Base-by-base conservation (phyloP, 92 coral and sea anemone species). In the Porites rus region DNA sequence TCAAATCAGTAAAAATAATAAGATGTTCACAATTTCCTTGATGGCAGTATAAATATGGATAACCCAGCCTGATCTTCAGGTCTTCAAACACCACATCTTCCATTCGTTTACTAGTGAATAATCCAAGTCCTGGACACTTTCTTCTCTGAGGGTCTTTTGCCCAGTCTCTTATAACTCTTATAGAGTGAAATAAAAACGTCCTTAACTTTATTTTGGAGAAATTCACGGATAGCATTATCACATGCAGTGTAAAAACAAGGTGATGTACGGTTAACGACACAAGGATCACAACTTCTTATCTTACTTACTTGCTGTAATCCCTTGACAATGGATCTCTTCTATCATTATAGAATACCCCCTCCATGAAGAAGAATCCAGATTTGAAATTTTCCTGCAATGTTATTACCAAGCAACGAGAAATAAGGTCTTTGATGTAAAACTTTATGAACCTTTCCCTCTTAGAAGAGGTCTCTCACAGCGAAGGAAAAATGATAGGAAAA, bases 11-110 rank as follows among this genome's bases (percentile, higher is more conserved):
- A 84, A 97, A 95, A 6, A 97, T 93, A 38, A 97, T 51, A 16
- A 97, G 4, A 82, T 97, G 99, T 78, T 97, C 99, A 75, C 99
- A 97, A 88, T 90, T 91, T 13, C 99, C 99, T 72, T 97, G 99
- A 83, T 97, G 99, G 63, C 94, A 91, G 65, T 95, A 97, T 38
- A 97, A 20, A 70, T 97, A 97, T 10, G 99, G 99, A 72, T 95
- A 93, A 54, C 99, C 99, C 82, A 97, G 90, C 72, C 90, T 93
- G 86, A 97, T 75, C 24, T 80, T 85, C 56, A 97, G 84, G 21
- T 93, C 97, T 63, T 93, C 98, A 87, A 97, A 97, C 69, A 76
- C 78, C 65, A 91, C 67, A 68, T 83, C 93, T 65, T 97, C 98
- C 99, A 97, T 97, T 8, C 80, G 90, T 74, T 90, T 87, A 60